phyloP scores from a whole-genome alignment of 2,888 invertebrate species.

The Sminthurinus aureus region DNA sequence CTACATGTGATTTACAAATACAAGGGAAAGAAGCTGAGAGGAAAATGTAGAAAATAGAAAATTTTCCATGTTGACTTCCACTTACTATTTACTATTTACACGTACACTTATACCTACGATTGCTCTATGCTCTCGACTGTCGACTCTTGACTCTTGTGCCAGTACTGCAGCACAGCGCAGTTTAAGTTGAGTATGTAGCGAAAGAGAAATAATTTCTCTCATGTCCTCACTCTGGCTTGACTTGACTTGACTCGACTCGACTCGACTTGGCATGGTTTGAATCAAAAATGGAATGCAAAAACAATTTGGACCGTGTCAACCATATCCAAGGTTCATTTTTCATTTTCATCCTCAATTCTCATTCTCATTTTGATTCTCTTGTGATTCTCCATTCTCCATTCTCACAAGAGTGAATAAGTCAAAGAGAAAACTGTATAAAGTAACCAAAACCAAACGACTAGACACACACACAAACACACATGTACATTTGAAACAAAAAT shows the following conservation, averaged over 20 bases:
- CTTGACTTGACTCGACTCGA: too few relatives aligned
- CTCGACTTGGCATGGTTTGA: conserved; percentile 41
- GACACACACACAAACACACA: neutral
- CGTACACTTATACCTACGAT: too few relatives aligned
- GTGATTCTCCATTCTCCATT: too few relatives aligned
- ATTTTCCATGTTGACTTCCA: conserved; percentile 10
- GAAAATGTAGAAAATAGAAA: neutral
- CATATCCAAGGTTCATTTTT: conserved; percentile 59
- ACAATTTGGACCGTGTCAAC: conserved; percentile 61
- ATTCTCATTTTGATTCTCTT: neutral
- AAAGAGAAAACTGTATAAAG: neutral
- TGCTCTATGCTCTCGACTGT: too few relatives aligned
- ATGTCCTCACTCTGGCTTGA: conserved; percentile 36
- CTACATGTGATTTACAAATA: too few relatives aligned
- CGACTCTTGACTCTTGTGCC: too few relatives aligned
- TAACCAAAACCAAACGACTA: neutral
- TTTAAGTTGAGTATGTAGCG: conserved; percentile 14
- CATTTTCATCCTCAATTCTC: conserved; percentile 58
- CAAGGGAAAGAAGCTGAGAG: neutral
- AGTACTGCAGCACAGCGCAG: neutral
- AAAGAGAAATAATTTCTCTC: conserved; percentile 48
- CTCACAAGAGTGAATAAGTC: neutral
- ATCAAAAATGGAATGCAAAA: conserved; percentile 61
- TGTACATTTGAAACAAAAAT: neutral
- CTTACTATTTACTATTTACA: too few relatives aligned